Evolutionary conservation across 2,113 vertebrate species (phyloP).

Genomic region (Furnarius figulus): DNA sequence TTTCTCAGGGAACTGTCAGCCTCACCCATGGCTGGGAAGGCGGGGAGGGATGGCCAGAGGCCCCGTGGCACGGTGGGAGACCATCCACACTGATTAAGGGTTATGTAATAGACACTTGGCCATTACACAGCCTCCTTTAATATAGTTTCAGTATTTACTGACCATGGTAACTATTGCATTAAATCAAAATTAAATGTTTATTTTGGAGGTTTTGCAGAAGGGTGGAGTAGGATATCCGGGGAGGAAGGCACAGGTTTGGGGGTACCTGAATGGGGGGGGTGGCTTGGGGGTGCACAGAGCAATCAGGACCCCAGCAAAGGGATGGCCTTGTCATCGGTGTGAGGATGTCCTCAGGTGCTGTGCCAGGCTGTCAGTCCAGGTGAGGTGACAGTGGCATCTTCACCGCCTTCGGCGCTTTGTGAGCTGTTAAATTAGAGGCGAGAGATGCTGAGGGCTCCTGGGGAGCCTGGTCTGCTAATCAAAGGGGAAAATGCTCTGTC

Average conservation of each 20-base stretch:
- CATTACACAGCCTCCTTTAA: neutral
- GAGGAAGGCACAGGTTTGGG: neutral
- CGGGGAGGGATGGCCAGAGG: neutral
- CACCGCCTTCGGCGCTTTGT: neutral
- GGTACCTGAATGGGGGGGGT: neutral
- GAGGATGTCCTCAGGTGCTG: neutral
- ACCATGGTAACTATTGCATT: neutral
- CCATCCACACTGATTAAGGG: neutral
- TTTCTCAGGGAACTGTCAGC: neutral
- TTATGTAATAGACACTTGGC: neutral
- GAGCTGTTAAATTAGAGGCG: neutral
- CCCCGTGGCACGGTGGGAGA: neutral
- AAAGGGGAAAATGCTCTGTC: neutral
- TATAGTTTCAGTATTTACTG: neutral
- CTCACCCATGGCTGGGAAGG: rapidly evolving
- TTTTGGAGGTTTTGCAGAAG: neutral
- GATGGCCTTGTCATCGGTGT: neutral
- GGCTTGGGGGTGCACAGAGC: neutral
- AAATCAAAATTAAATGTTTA: neutral
- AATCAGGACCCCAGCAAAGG: neutral
- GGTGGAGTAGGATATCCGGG: neutral
- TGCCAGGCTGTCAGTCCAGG: neutral
- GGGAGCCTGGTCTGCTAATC: conserved; percentile 16
- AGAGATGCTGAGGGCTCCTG: neutral
- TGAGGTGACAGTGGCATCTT: neutral